Evolutionary conservation across 2,797 vertebrate genomes (phyloP), one percentile per base, ranked within the genome.

Genomic region (Alauda arvensis): DNA sequence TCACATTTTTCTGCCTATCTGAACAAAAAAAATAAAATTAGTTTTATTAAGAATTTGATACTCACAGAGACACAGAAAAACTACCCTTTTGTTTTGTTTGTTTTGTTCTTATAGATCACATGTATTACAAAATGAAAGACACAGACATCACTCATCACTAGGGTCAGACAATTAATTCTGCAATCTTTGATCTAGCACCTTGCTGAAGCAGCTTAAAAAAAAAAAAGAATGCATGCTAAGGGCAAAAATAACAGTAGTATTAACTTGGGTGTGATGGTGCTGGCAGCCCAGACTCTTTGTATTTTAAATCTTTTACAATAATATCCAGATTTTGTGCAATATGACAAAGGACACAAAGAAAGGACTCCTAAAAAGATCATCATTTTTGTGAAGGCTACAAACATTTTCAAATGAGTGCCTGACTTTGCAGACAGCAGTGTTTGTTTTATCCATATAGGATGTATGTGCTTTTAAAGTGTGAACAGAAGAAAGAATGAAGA

Each of bases 101-200:
- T 33, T 68, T 76, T 39, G 5, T 72, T 75, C 34, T 49, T 75
- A 39, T 10, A 18, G 39, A 66, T 40, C 7, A 1, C 3, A 21
- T 76, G 77, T 67, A 66, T 88, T 70, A 82, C 53, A 78, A 94
- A 95, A 95, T 88, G 70, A 93, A 94, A 92, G 87, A 71, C 52
- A 83, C 43, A 92, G 3, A 72, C 77, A 89, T 93, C 79, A 91
- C 17, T 91, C 77, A 89, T 93, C 79, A 91, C 17, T 91, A 77
- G 72, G 75, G 84, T 91, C 92, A 95, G 90, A 91, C 85, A 96
- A 85, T 82, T 95, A 95, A 94, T 95, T 92, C 80, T 93, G 62
- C 71, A 72, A 49, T 82, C 93, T 93, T 86, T 92, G 79, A 93
- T 90, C 83, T 28, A 87, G 46, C 51, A 67, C 43, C 55, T 92